Conservation (phyloP, 1,140 invertebrate genomes). For the Pemphigus obesinymphae region DNA sequence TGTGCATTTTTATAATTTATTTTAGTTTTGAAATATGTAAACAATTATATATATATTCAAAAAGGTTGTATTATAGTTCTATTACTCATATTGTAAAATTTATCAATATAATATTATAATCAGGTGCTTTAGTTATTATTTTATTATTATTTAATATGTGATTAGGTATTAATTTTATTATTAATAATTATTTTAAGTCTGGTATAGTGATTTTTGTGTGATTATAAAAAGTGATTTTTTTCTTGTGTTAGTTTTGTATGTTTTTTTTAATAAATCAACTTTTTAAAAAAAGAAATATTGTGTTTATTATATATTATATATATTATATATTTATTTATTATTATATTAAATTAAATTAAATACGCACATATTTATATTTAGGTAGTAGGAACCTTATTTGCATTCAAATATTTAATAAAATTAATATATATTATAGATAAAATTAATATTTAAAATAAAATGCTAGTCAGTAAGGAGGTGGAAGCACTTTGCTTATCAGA, state of each 20-base stretch:
- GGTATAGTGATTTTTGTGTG: conserved; percentile 10
- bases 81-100: not conserved
- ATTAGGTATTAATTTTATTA: conserved; percentile 12
- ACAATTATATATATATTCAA: not conserved
- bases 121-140: not conserved
- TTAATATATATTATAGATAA: too few species aligned
- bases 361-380: too few species aligned
- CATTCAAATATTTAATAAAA: too few species aligned
- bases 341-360: not conserved
- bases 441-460: too few species aligned
- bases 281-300: not conserved
- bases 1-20: not conserved
- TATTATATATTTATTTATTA: not conserved
- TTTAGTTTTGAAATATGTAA: too few species aligned
- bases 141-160: not conserved
- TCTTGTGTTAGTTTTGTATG: conserved; percentile 7
- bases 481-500: too few species aligned
- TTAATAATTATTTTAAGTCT: conserved; percentile 15
- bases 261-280: conserved; percentile 6
- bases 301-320: too few species aligned
- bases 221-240: not conserved
- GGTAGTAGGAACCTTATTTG: too few species aligned
- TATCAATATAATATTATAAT: not conserved
- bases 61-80: not conserved
- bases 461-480: too few species aligned